Conservation (phyloP, 1,140 invertebrate genomes). For the Schmidtea mediterranea region DNA sequence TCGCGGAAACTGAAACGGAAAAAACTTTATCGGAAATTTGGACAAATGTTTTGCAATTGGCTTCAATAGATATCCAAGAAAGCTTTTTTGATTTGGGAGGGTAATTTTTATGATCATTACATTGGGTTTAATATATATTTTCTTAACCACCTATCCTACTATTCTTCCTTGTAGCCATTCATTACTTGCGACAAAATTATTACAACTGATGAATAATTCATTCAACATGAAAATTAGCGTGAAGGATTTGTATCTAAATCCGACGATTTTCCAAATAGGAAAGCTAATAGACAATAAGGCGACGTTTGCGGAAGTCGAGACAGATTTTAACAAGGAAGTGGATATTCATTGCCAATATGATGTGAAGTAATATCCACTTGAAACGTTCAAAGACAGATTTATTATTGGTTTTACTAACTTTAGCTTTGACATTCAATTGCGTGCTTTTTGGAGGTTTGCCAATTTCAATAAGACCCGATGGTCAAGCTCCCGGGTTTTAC, state of each 20-base stretch:
- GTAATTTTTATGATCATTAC: too few species aligned
- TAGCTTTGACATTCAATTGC: constrained; percentile 27
- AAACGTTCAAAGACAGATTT: too few species aligned
- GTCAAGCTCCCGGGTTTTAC: constrained; percentile 18
- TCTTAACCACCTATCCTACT: not conserved
- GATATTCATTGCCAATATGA: not conserved
- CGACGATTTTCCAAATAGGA: constrained; percentile 22
- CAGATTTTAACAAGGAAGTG: not conserved
- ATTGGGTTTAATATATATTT: too few species aligned
- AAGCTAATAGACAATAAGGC: constrained; percentile 18
- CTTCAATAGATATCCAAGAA: too few species aligned
- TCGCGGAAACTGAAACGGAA: too few species aligned
- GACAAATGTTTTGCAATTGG: too few species aligned
- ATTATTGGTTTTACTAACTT: too few species aligned
- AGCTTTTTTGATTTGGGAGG: too few species aligned
- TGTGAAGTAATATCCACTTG: not conserved
- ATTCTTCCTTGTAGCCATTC: constrained; percentile 30
- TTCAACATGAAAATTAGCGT: constrained; percentile 20
- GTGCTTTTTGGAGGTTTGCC: constrained; percentile 29
- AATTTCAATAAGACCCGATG: constrained; percentile 14
- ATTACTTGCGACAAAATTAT: constrained; percentile 27
- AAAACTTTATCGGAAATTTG: too few species aligned
- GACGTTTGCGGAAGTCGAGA: constrained; percentile 9
- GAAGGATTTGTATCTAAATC: constrained; percentile 22
- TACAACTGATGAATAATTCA: constrained; percentile 20